Base-by-base conservation (phyloP, 2,797 vertebrate species). In the Margarornis squamiger region DNA sequence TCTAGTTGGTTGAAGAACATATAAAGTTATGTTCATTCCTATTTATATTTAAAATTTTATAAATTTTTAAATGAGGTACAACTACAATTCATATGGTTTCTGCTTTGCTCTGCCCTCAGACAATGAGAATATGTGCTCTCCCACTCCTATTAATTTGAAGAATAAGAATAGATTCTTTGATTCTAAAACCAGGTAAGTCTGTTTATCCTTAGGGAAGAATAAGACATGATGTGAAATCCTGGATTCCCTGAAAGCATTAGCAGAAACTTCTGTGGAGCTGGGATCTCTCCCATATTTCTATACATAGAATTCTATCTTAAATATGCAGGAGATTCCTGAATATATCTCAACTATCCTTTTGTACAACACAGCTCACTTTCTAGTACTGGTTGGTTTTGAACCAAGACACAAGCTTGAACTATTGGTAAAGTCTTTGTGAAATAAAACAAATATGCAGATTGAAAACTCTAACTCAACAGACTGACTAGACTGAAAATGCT, bases 171-270 rank as follows among this genome's bases (percentile, higher is more conserved):
- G 24, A 46, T 61, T 38, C 14, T 78, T 90, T 77, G 85, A 86
- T 83, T 96, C 92, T 74, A 83, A 75, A 57, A 71, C 7, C 21
- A 74, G 5, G n/a, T 83, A 49, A 88, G 30, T 63, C 52, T 88
- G 46, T 75, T 91, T 92, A 80, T 93, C 78, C 65, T 86, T 57
- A 67, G 38, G 65, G 59, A 94, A 88, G 68, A 86, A 73, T 49
- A 87, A 86, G 74, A 84, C 43, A 65, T 77, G 38, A 77, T 71
- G 7, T 70, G 62, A 70, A 91, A 92, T 67, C 38, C 27, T 49
- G 34, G 24, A 67, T 92, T 82, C 49, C 52, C 12, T 67, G 41
- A 83, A 83, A 90, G 17, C 8, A 24, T 20, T 52, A 34, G 23
- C 26, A 82, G 9, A 57, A 85, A 57, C 23, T 89, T 91, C 48